Evolutionary conservation across 1,140 invertebrate species (phyloP).

Genomic region (Orius insidiosus): DNA sequence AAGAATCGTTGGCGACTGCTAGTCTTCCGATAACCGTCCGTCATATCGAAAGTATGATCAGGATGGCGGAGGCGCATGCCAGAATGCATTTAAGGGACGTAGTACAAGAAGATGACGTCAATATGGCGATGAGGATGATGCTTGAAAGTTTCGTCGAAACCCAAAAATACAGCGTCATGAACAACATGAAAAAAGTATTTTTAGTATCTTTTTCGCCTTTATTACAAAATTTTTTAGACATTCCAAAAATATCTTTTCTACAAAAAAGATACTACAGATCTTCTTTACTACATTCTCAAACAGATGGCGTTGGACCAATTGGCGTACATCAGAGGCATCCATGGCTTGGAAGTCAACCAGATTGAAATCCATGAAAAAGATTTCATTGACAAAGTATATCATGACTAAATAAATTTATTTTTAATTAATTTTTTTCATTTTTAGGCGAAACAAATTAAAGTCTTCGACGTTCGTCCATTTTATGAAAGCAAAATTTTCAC

Average conservation of each 20-base stretch:
- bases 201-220: not conserved
- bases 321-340: conserved; percentile 67
- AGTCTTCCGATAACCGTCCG: conserved; percentile 95
- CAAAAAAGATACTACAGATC: conserved; percentile 90
- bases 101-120: conserved; percentile 91
- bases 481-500: conserved; percentile 84
- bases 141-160: conserved; percentile 96
- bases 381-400: conserved; percentile 58
- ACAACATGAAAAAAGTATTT: conserved; percentile 76
- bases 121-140: conserved; percentile 92
- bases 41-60: conserved; percentile 97
- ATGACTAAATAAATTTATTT: too few species aligned
- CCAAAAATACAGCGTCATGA: conserved; percentile 96
- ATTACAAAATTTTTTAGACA: conserved; percentile 39
- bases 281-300: conserved; percentile 87
- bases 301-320: conserved; percentile 85
- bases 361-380: conserved; percentile 87
- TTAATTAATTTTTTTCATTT: conserved; percentile 13
- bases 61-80: conserved; percentile 92
- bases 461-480: conserved; percentile 75
- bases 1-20: conserved; percentile 89
- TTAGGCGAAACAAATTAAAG: conserved; percentile 84
- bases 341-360: conserved; percentile 47
- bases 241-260: conserved; percentile 88
- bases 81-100: conserved; percentile 86